phyloP scores from a whole-genome alignment of 2,113 vertebrate species.

The Cacatua alba region DNA sequence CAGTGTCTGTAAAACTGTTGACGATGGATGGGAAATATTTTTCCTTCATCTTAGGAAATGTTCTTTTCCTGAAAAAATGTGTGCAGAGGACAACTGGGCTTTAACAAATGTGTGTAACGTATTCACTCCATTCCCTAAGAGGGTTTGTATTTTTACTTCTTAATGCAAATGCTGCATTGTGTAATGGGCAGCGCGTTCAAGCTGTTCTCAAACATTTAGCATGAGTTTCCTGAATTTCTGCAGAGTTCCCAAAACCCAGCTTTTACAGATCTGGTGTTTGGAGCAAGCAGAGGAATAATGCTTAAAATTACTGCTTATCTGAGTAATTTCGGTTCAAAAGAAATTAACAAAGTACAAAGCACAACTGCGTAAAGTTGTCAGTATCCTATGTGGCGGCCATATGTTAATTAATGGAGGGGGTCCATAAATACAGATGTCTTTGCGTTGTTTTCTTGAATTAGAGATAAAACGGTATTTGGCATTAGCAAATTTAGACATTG shows the following conservation, averaged over 20 bases:
- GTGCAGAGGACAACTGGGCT: not conserved
- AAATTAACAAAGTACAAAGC: not conserved
- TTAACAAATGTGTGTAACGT: not conserved
- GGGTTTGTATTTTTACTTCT: not conserved
- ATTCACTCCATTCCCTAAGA: not conserved
- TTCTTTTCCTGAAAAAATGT: not conserved
- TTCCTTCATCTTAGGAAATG: not conserved
- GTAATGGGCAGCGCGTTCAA: not conserved
- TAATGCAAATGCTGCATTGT: not conserved
- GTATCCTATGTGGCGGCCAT: not conserved
- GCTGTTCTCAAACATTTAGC: not conserved
- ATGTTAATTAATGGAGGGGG: not conserved
- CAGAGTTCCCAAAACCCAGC: not conserved
- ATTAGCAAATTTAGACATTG: not conserved
- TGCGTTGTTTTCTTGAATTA: not conserved
- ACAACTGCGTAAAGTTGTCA: not conserved
- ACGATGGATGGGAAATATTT: not conserved
- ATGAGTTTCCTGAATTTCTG: not conserved
- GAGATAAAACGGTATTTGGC: not conserved
- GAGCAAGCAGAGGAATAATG: not conserved
- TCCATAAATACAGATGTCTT: not conserved
- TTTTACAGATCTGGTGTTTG: not conserved
- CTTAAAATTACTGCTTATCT: not conserved
- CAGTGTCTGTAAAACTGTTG: not conserved
- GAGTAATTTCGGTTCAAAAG: not conserved